Conservation (phyloP, 2,113 vertebrate genomes). For the Calidris pygmaea region DNA sequence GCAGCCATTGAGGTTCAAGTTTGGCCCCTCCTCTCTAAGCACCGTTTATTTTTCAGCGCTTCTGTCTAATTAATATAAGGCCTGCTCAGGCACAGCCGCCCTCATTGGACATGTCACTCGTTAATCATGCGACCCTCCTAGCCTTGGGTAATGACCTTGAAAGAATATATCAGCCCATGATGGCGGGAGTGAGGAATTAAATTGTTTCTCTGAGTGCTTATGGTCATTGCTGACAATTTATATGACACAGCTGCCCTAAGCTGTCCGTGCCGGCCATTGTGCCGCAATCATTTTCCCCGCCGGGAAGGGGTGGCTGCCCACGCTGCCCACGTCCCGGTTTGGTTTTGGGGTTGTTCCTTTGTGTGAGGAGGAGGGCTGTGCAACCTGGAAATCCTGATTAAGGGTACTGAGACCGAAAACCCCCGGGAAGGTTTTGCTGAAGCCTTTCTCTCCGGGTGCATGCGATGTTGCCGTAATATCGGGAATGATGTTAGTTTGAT, state of each 20-base stretch:
- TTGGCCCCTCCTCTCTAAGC: constrained; percentile 75
- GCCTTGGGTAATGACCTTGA: constrained; percentile 99
- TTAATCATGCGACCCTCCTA: constrained; percentile 99
- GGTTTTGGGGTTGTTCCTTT: constrained; percentile 4
- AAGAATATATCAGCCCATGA: constrained; percentile 99
- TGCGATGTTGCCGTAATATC: neutral
- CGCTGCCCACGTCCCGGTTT: neutral
- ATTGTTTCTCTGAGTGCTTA: constrained; percentile 99
- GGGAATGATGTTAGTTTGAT: neutral
- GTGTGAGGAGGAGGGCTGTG: constrained; percentile 46
- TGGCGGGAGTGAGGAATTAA: constrained; percentile 97
- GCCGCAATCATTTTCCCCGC: constrained; percentile 74
- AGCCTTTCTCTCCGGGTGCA: neutral
- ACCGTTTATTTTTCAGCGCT: constrained; percentile 84
- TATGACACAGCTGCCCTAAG: constrained; percentile 86
- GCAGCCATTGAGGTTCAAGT: constrained; percentile 35
- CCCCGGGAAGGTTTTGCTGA: neutral
- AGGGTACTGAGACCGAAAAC: neutral
- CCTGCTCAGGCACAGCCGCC: constrained; percentile 89
- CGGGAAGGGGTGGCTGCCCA: constrained; percentile 55
- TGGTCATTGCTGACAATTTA: constrained; percentile 98
- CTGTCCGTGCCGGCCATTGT: constrained; percentile 69
- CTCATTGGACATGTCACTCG: constrained; percentile 94
- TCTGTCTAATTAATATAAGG: constrained; percentile 96
- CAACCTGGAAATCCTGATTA: neutral